phyloP scores from a whole-genome alignment of 2,888 invertebrate genomes.

The Dicranocentrus wangi region DNA sequence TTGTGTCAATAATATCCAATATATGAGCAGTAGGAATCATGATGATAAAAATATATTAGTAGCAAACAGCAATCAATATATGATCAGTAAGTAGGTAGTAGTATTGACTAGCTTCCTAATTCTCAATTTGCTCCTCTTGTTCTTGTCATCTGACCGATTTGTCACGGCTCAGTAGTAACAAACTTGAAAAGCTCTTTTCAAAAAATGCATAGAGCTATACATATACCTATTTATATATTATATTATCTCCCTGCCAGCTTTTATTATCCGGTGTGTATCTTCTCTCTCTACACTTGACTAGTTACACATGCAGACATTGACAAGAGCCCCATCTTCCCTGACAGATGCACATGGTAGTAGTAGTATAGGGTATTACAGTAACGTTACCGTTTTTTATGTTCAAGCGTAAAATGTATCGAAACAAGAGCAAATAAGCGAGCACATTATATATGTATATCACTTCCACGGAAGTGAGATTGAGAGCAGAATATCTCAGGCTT shows the following conservation, averaged over 20 bases:
- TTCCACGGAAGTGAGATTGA: slow-evolving; percentile 58
- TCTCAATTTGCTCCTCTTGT: slow-evolving; percentile 48
- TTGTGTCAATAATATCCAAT: too few relatives aligned
- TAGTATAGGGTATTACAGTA: too few relatives aligned
- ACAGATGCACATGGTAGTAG: slow-evolving; percentile 45
- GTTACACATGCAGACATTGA: slow-evolving; percentile 28
- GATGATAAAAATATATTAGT: too few relatives aligned
- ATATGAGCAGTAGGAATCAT: too few relatives aligned
- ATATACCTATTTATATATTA: slow-evolving; percentile 39
- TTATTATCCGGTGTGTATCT: slow-evolving; percentile 53
- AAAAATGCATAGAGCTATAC: slow-evolving; percentile 30
- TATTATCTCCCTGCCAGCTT: too few relatives aligned
- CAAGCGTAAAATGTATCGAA: slow-evolving; percentile 31
- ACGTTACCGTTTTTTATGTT: slow-evolving; percentile 35
- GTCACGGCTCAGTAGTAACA: slow-evolving; percentile 62
- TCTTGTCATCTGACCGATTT: slow-evolving; percentile 64
- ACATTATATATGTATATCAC: background rate
- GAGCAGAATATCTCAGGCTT: background rate
- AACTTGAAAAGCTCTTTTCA: slow-evolving; percentile 35
- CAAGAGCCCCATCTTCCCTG: slow-evolving; percentile 21
- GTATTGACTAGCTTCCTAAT: background rate
- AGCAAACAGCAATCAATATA: too few relatives aligned
- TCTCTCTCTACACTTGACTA: slow-evolving; percentile 52
- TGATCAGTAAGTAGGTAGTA: too few relatives aligned
- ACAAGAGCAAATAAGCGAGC: slow-evolving; percentile 24